phyloP scores from a whole-genome alignment of 2,113 vertebrate species.

The Eulacestoma nigropectus region DNA sequence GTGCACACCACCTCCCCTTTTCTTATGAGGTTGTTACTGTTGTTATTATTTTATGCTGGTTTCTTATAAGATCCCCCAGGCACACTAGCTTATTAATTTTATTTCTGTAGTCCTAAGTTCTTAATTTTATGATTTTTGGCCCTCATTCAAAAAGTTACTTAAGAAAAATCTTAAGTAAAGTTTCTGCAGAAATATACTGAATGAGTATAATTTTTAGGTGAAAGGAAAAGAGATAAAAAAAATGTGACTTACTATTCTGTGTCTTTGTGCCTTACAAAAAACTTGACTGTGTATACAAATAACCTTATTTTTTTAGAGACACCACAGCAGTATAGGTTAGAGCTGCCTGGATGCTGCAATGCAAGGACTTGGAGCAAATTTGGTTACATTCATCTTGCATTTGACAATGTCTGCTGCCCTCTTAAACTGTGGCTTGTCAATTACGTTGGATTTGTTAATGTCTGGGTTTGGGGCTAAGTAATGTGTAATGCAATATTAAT shows the following conservation, averaged over 20 bases:
- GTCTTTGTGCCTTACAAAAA: background rate
- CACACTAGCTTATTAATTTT: background rate
- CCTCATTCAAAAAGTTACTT: background rate
- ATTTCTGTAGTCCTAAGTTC: background rate
- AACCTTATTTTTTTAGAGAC: background rate
- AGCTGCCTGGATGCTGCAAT: background rate
- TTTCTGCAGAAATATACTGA: background rate
- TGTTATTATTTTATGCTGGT: background rate
- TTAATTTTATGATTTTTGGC: conserved; percentile 38
- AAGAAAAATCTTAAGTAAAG: background rate
- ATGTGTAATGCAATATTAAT: background rate
- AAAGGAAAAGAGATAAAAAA: background rate
- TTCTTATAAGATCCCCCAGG: background rate
- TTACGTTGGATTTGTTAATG: background rate
- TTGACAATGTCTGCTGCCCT: background rate
- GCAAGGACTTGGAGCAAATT: background rate
- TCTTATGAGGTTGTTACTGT: background rate
- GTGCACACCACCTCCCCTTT: rapidly evolving
- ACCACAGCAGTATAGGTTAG: background rate
- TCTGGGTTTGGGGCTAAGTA: background rate
- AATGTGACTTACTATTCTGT: background rate
- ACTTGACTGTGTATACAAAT: background rate
- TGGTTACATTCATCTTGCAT: background rate
- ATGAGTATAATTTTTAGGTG: background rate
- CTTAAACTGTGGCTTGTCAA: background rate